phyloP scores from a whole-genome alignment of 92 coral and sea anemone species.

The Zoanthus sociatus region DNA sequence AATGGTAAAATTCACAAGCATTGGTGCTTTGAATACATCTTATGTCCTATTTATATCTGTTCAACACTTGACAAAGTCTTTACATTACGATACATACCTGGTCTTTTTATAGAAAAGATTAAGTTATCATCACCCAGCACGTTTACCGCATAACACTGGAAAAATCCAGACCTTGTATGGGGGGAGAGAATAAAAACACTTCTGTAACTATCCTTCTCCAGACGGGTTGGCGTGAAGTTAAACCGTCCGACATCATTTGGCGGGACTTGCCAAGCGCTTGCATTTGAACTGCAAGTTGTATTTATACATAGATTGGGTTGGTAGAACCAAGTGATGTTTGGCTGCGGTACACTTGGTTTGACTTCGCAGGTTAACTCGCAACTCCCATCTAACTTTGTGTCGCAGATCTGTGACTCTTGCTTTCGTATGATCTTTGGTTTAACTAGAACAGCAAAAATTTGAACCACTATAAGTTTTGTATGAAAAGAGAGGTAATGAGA shows the following conservation, averaged over 20 bases:
- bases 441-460: neutral
- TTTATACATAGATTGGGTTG: slow-evolving; percentile 8
- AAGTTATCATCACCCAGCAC: neutral
- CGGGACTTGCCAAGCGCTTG: neutral
- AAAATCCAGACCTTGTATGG: neutral
- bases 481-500: too few species aligned
- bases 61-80: neutral
- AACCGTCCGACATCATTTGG: neutral
- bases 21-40: neutral
- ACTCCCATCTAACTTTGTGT: neutral
- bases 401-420: neutral
- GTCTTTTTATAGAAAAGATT: neutral
- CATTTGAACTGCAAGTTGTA: neutral
- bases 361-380: slow-evolving; percentile 13
- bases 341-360: slow-evolving; percentile 17
- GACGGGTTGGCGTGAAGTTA: neutral
- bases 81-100: neutral
- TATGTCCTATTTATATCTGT: neutral
- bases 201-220: neutral
- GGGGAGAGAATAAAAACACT: neutral
- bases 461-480: too few species aligned
- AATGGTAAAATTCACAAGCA: too few species aligned
- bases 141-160: slow-evolving; percentile 13
- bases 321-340: slow-evolving; percentile 22
- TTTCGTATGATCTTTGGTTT: slow-evolving; percentile 10